Conservation (phyloP, 30 jellyfish, hydroid and myxozoan species). For the Aurelia sp. region DNA sequence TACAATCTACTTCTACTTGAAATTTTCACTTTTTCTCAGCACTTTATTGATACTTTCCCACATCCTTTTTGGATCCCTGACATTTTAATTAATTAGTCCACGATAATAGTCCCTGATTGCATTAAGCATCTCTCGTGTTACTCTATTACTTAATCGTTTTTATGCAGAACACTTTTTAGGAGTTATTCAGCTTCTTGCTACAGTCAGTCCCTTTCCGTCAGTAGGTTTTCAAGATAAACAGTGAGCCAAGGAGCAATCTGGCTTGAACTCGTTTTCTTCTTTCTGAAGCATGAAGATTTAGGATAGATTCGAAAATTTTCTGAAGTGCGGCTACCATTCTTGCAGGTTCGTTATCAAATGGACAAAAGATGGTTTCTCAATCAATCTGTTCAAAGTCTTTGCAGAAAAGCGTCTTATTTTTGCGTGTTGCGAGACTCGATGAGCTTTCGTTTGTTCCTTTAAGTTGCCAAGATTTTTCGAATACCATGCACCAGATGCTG, state of each 20-base stretch:
- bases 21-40: not conserved
- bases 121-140: too few species aligned
- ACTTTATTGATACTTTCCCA: not conserved
- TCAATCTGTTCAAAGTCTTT: not conserved
- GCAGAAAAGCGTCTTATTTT: too few species aligned
- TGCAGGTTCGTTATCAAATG: not conserved
- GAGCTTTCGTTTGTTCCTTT: not conserved
- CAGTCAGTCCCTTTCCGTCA: not conserved
- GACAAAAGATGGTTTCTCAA: not conserved
- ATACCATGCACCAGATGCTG: constrained; percentile 3
- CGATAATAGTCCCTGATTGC: too few species aligned
- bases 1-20: not conserved
- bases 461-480: not conserved
- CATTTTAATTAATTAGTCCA: too few species aligned
- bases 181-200: too few species aligned
- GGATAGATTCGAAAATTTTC: not conserved
- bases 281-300: not conserved
- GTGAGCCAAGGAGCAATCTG: not conserved
- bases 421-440: too few species aligned
- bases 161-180: too few species aligned
- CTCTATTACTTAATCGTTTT: too few species aligned
- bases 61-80: not conserved
- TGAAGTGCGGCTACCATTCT: not conserved
- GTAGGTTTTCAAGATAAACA: not conserved
- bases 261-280: not conserved